Conservation (phyloP, 2,888 invertebrate species). For the Plagodis dolabraria region DNA sequence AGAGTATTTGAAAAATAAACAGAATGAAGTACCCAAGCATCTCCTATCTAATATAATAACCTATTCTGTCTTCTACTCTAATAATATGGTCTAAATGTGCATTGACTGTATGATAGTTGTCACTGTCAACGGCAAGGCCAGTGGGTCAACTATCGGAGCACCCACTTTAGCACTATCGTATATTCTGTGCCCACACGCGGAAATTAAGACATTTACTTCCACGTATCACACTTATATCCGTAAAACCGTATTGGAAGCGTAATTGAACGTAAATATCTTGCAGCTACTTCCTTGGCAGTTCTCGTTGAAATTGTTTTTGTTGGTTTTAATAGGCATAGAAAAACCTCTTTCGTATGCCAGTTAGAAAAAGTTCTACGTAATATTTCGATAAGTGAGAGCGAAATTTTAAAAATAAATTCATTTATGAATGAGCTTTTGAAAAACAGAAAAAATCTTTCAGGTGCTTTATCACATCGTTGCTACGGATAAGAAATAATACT, state of each 20-base stretch:
- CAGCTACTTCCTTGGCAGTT: slow-evolving; percentile 3
- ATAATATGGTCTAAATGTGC: slow-evolving; percentile 4
- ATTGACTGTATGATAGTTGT: slow-evolving; percentile 11
- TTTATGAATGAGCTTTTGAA: too few relatives aligned
- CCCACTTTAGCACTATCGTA: slow-evolving; percentile 8
- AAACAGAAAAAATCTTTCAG: too few relatives aligned
- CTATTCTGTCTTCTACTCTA: not conserved
- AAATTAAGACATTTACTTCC: slow-evolving; percentile 47
- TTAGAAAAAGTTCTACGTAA: too few relatives aligned
- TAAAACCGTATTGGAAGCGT: not conserved
- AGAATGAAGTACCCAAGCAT: too few relatives aligned
- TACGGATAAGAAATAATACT: too few relatives aligned
- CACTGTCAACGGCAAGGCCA: slow-evolving; percentile 43
- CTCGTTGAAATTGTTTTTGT: not conserved
- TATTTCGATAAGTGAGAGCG: too few relatives aligned
- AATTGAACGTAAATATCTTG: not conserved
- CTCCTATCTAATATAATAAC: too few relatives aligned
- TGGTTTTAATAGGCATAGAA: too few relatives aligned
- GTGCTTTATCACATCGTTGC: too few relatives aligned
- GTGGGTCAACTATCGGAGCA: slow-evolving; percentile 40
- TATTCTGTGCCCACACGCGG: slow-evolving; percentile 23
- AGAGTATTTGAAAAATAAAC: too few relatives aligned
- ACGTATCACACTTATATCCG: slow-evolving; percentile 31
- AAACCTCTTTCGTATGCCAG: too few relatives aligned
- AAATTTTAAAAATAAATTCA: too few relatives aligned